Evolutionary conservation across 2,888 invertebrate genomes (phyloP).

Genomic region (Eristalis intricaria): DNA sequence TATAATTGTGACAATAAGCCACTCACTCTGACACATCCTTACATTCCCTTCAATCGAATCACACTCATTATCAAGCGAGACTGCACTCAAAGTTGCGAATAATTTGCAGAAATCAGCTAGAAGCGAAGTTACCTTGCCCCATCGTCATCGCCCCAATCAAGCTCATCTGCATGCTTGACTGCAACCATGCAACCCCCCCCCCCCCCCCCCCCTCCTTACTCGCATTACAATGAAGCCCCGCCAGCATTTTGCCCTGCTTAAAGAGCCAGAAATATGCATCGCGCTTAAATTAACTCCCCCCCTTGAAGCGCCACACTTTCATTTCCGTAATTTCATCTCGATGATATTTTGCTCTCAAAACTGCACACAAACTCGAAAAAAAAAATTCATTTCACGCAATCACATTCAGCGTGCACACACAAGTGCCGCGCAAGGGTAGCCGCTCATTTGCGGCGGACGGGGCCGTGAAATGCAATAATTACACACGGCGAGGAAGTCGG

Average conservation of each 20-base stretch:
- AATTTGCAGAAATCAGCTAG: conserved; percentile 58
- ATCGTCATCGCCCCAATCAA: not conserved
- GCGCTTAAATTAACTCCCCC: conserved; percentile 59
- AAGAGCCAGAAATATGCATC: conserved; percentile 57
- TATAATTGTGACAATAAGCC: not conserved
- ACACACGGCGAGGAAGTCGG: conserved; percentile 20
- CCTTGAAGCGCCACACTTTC: conserved; percentile 14
- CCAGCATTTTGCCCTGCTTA: conserved; percentile 51
- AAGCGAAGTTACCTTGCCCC: not conserved
- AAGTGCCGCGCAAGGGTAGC: conserved; percentile 23
- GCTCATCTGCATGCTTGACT: not conserved
- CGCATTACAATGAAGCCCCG: not conserved
- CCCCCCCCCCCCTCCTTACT: not conserved
- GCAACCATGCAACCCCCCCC: not conserved
- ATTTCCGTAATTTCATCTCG: conserved; percentile 33
- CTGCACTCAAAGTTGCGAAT: conserved; percentile 42
- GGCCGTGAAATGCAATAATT: conserved; percentile 46
- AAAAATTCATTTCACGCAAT: conserved; percentile 60
- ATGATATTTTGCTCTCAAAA: conserved; percentile 41
- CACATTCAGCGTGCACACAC: conserved; percentile 41
- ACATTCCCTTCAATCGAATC: not conserved
- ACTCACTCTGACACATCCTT: conserved; percentile 45
- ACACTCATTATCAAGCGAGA: conserved; percentile 47
- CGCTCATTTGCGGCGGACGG: conserved; percentile 15
- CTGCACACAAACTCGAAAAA: conserved; percentile 19